A percentile compares a stretch with the other conserved stretches of the same genome.
These are phyloP conservation scores for Ladona fulva DNA, from an alignment of 1,140 invertebrate genomes.

Conservation along the genomic window DNA sequence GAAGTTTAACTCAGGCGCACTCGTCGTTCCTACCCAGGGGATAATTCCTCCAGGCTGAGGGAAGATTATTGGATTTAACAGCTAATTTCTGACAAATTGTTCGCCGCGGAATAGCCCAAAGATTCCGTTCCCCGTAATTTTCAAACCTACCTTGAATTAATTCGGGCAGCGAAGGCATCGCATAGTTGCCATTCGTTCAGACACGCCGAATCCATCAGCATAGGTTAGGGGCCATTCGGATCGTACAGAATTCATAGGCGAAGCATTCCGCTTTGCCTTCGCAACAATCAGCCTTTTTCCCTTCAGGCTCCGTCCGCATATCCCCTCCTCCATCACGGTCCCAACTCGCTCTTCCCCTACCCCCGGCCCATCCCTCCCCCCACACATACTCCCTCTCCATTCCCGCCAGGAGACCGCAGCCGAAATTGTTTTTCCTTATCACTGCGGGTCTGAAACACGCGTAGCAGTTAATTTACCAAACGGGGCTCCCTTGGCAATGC, in stretches of 20 bases:
- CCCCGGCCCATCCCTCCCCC: not conserved
- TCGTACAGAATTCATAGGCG: constrained; percentile 1
- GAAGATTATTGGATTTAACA: too few relatives aligned
- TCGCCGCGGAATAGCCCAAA: not conserved
- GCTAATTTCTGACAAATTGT: too few relatives aligned
- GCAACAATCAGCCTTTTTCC: not conserved
- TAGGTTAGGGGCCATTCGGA: not conserved
- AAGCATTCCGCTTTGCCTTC: not conserved
- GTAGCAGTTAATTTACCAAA: constrained; percentile 2
- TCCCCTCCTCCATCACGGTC: not conserved
- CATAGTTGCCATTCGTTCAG: not conserved
- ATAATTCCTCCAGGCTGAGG: too few relatives aligned
- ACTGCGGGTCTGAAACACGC: constrained; percentile 1
- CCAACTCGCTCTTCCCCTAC: not conserved
- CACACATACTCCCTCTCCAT: not conserved
- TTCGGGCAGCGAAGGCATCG: not conserved
- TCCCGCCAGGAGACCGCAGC: not conserved
- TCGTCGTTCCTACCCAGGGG: too few relatives aligned
- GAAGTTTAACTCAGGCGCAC: too few relatives aligned
- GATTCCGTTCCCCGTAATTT: not conserved
- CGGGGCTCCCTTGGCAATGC: not conserved
- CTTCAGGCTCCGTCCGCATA: not conserved
- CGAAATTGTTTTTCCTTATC: constrained; percentile 6
- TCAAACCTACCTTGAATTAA: not conserved
- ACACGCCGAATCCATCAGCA: not conserved